Conservation (phyloP, 2,888 invertebrate genomes). For the Druceiella hillmani region DNA sequence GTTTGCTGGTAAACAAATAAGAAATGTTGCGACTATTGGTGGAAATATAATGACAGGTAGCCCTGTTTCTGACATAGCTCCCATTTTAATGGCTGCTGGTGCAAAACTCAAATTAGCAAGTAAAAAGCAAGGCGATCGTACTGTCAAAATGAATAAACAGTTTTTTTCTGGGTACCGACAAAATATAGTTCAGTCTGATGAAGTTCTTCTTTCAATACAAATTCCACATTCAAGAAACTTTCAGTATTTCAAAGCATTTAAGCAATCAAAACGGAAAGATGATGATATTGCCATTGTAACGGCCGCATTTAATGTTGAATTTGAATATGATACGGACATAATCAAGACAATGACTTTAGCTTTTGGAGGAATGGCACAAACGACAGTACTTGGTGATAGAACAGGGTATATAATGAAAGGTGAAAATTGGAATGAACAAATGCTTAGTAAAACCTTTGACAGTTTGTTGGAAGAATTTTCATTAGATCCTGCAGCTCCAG, state of each 20-base stretch:
- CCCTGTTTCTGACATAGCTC: conserved; percentile 94
- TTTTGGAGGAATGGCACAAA: conserved; percentile 94
- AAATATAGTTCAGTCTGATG: conserved; percentile 63
- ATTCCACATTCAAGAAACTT: conserved; percentile 64
- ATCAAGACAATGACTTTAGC: conserved; percentile 62
- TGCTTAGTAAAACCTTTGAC: conserved; percentile 61
- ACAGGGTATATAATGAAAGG: conserved; percentile 58
- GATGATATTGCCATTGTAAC: conserved; percentile 91
- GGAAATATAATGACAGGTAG: conserved; percentile 96
- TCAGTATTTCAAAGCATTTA: conserved; percentile 71
- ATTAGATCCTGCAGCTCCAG: conserved; percentile 71
- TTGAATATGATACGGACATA: conserved; percentile 47
- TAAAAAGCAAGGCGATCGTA: conserved; percentile 47
- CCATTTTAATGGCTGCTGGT: conserved; percentile 81
- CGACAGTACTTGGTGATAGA: conserved; percentile 70
- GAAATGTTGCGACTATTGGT: conserved; percentile 90
- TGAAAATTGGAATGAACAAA: conserved; percentile 60
- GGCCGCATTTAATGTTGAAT: conserved; percentile 64
- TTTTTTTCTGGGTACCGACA: conserved; percentile 79
- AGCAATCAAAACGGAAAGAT: conserved; percentile 80
- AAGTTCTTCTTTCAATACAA: conserved; percentile 66
- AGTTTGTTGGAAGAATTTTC: conserved; percentile 71
- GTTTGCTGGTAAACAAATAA: conserved; percentile 94
- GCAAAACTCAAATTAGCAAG: conserved; percentile 66
- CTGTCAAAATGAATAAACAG: conserved; percentile 63